These are phyloP conservation scores for Alviniconcha strummeri DNA, from an alignment of 2,888 invertebrate genomes.

Conservation along the genomic window DNA sequence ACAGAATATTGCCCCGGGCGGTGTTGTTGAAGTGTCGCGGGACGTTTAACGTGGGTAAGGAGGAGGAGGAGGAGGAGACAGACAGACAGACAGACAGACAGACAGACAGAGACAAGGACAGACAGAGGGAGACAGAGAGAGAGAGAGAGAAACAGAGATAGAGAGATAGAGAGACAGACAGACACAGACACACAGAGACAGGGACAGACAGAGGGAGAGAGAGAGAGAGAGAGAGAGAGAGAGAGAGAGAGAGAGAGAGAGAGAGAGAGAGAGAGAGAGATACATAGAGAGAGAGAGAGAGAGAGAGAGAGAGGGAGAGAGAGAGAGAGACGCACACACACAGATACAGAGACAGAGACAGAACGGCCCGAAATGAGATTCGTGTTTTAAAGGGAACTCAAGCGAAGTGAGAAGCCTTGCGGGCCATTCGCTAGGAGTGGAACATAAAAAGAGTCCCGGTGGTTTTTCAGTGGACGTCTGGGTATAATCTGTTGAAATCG, in stretches of 20 bases:
- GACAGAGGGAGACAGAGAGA: neutral
- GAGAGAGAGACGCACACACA: no score
- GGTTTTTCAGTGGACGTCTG: no score
- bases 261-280: conserved; percentile 13
- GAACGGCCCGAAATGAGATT: no score
- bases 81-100: conserved; percentile 3
- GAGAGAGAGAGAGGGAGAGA: neutral
- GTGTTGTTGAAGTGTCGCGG: no score
- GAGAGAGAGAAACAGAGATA: neutral
- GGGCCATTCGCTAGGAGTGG: no score
- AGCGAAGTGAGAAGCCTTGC: no score
- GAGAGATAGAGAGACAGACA: neutral
- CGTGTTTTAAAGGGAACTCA: no score
- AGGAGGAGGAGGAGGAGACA: neutral
- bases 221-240: conserved; percentile 12
- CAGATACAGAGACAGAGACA: neutral
- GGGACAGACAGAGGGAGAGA: neutral
- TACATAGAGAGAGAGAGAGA: neutral
- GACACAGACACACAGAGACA: neutral
- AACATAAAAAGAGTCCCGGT: no score
- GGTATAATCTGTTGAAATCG: no score
- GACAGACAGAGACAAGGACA: neutral
- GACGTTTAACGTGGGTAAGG: neutral
- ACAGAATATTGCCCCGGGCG: no score
- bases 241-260: conserved; percentile 3